A percentile compares a stretch with the other conserved stretches of the same genome.
phyloP scores from a whole-genome alignment of 1,140 invertebrate species.

The Drosophila setifemur region DNA sequence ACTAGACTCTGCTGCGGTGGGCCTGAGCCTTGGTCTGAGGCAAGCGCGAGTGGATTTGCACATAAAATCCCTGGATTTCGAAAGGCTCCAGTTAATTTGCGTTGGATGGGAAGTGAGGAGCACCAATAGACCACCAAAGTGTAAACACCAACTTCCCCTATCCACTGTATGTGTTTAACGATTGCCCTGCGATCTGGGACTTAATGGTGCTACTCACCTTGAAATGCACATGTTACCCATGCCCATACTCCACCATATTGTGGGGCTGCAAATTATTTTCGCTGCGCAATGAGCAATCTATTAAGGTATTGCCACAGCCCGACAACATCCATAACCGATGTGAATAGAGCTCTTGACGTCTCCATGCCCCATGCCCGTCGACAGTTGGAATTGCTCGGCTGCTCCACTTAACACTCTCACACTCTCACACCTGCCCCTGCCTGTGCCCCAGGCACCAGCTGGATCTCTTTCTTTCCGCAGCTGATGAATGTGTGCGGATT shows the following conservation, averaged over 20 bases:
- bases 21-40: slow-evolving; percentile 42
- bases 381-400: slow-evolving; percentile 30
- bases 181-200: slow-evolving; percentile 20
- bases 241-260: slow-evolving; percentile 15
- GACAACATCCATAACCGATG: slow-evolving; percentile 34
- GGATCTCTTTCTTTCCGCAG: slow-evolving; percentile 37
- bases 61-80: slow-evolving; percentile 26
- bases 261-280: slow-evolving; percentile 43
- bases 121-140: slow-evolving; percentile 17
- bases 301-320: slow-evolving; percentile 30
- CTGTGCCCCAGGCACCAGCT: slow-evolving; percentile 8
- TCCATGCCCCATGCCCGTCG: slow-evolving; percentile 25
- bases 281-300: slow-evolving; percentile 54
- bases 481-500: slow-evolving; percentile 42
- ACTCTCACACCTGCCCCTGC: slow-evolving; percentile 49
- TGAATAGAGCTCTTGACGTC: slow-evolving; percentile 45
- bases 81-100: slow-evolving; percentile 39
- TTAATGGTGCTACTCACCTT: slow-evolving; percentile 52
- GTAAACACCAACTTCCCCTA: slow-evolving; percentile 9
- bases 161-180: neutral
- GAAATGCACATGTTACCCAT: slow-evolving; percentile 49
- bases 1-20: neutral
- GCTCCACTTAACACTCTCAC: slow-evolving; percentile 71
- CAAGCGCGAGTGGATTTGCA: slow-evolving; percentile 45
- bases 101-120: slow-evolving; percentile 31